Evolutionary conservation across 2,888 invertebrate genomes (phyloP), one percentile per base, ranked within the genome.

Genomic region (Gortyna flavago): DNA sequence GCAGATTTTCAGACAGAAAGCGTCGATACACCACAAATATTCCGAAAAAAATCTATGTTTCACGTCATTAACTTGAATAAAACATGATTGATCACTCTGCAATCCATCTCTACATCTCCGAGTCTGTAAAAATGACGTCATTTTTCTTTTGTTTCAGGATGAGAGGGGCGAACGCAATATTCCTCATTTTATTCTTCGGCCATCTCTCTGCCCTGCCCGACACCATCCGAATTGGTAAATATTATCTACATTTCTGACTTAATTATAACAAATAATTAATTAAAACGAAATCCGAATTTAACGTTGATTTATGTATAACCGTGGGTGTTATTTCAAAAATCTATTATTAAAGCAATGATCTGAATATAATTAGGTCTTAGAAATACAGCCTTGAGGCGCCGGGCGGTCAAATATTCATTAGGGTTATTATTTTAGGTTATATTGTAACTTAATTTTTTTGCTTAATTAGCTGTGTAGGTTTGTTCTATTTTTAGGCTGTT

Each of bases 201-300:
- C 95, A 96, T 87, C 95, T 97, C 68, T 96, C 96, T 73, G 97
- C 97, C 18, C 92, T 97, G 59, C 97, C 97, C 62, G 97, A 97
- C 85, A 97, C 97, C n/a, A 97, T 97, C 79, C 93, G 97, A 92
- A 97, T 97, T 92, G 97, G 97, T 97, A 92, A 96, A 94, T 25
- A 70, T 82, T 68, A n/a, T n/a, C n/a, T n/a, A 66, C 32, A 66
- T 66, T 70, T 48, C 74, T 32, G 16, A 75, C 54, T 75, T 84
- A 78, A 87, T 85, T 77, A 75, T 61, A 79, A 80, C 74, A 82
- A 87, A 54, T n/a, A 77, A 85, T 86, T 79, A 78, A 82, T 80
- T 84, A 81, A 32, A 61, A 41, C 38, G 32, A 61, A 81, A 75
- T 69, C 64, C 57, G 35, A 74, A 72, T 69, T 74, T 71, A 74